Evolutionary conservation across 2,113 vertebrate species (phyloP).

Genomic region (Numenius arquata): DNA sequence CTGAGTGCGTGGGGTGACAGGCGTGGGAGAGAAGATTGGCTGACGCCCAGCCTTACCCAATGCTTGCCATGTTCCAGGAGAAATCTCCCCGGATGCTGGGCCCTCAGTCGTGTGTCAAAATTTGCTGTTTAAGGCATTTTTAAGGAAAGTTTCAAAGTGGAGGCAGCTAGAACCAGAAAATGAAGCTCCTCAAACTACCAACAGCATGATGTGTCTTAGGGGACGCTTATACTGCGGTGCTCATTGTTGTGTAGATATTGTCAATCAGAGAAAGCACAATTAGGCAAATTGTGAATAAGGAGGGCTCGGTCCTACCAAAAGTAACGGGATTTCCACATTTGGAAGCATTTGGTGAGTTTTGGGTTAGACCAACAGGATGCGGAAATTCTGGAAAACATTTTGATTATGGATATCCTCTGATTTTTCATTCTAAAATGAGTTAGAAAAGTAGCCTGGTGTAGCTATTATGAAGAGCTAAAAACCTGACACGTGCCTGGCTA

Average conservation of each 20-base stretch:
- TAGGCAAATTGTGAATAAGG: neutral
- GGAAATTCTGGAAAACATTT: neutral
- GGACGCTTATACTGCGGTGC: rapidly evolving
- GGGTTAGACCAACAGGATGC: neutral
- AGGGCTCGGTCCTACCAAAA: neutral
- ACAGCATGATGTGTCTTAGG: neutral
- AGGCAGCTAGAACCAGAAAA: neutral
- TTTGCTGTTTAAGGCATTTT: neutral
- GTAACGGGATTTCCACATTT: neutral
- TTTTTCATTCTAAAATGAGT: neutral
- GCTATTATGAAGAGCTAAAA: neutral
- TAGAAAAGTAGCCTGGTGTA: neutral
- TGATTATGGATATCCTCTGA: neutral
- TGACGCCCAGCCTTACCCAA: neutral
- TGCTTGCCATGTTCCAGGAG: neutral
- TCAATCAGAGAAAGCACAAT: neutral
- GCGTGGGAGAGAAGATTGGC: constrained; percentile 7
- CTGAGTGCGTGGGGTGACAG: neutral
- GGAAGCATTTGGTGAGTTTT: neutral
- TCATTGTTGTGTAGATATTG: neutral
- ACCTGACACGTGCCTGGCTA: neutral
- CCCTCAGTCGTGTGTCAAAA: neutral
- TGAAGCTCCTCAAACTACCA: neutral
- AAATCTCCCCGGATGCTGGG: neutral
- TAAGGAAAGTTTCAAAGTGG: neutral